Evolutionary conservation across 1,140 invertebrate genomes (phyloP), one percentile per base, ranked within the genome.

Genomic region (Calliphora vicina): DNA sequence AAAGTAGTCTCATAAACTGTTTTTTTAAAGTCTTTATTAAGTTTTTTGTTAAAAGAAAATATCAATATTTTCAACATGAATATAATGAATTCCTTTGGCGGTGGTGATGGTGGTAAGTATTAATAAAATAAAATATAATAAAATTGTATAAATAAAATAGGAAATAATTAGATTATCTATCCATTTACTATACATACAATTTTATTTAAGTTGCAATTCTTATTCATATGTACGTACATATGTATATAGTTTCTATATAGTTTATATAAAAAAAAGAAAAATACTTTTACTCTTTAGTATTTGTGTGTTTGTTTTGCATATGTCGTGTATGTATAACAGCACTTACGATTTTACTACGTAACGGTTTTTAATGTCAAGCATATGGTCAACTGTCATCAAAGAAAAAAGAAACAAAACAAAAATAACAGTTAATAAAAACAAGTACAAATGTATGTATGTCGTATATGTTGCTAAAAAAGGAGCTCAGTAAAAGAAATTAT

Each of bases 51-150:
- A 76, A 35, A 76, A 4, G 72, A 29, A 45, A 67, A 82, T 15
- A 82, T 23, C n/a, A 45, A 81, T 81, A 81, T 81, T 35, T 83
- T 82, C 27, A 84, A 87, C 73, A 89, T 89, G 88, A 89, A 89
- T 85, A 89, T 89, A 87, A 83, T 89, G 85, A 88, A 89, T 85
- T 88, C 88, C 85, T 89, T 89, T 83, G 86, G 88, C 80, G 84
- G 87, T 83, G 87, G 87, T 81, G 86, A 86, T 35, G 85, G 85
- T 86, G 88, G 88, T 89, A 84, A 89, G 88, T 89, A 83, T 84
- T 35, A 35, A 13, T 78, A 73, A 78, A 43, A 78, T 43, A 78
- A 8, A 50, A 50, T 13, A 13, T 45, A 23, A 29, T 45, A 23
- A 78, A 74, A 74, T 35, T 74, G 2, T 35, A n/a, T n/a, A 74